Conservation (phyloP, 2,888 invertebrate species). For the Mesochorus sp. region DNA sequence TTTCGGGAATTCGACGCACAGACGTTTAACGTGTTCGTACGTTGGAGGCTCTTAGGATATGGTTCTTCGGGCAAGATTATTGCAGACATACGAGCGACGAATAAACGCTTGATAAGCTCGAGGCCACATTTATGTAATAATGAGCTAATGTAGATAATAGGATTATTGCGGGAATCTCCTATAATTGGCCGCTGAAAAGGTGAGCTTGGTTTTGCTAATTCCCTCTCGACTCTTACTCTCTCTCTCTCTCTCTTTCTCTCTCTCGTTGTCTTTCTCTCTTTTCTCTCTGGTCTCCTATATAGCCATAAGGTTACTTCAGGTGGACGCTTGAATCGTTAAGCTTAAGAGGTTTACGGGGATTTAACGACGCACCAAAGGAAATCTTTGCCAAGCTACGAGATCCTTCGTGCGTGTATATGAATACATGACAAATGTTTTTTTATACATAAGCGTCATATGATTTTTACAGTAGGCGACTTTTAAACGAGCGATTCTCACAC, state of each 20-base stretch:
- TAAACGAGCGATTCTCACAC: background rate
- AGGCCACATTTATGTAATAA: conserved; percentile 78
- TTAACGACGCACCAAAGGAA: conserved; percentile 63
- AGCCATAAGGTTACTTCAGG: conserved; percentile 72
- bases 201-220: conserved; percentile 76
- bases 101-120: conserved; percentile 69
- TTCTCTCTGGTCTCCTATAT: conserved; percentile 11
- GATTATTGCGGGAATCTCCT: conserved; percentile 79
- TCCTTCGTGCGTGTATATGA: background rate
- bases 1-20: conserved; percentile 39
- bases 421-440: background rate
- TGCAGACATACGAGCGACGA: conserved; percentile 54
- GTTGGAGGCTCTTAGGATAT: conserved; percentile 24
- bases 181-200: conserved; percentile 81
- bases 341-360: conserved; percentile 77
- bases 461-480: background rate
- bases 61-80: conserved; percentile 39
- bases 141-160: conserved; percentile 82
- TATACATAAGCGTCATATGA: background rate
- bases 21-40: conserved; percentile 31
- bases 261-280: conserved; percentile 27
- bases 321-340: conserved; percentile 74
- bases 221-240: conserved; percentile 51
- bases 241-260: conserved; percentile 23
- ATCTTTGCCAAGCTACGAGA: conserved; percentile 36